Evolutionary conservation across 2,797 vertebrate species (phyloP).

Genomic region (Eospalax fontanierii): DNA sequence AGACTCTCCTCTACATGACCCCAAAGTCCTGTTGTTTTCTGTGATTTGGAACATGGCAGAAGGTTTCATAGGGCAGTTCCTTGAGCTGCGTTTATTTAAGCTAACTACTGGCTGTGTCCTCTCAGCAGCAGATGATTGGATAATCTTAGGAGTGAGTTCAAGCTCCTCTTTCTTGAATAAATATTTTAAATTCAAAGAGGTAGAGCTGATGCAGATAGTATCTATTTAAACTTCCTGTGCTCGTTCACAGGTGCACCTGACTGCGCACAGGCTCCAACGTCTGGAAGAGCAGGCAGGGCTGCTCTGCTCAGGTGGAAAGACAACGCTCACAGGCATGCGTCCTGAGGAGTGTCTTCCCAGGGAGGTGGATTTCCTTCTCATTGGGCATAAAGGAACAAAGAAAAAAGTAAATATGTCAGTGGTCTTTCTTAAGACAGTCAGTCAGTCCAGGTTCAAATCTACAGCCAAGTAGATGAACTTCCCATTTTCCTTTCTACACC

Average conservation of each 20-base stretch:
- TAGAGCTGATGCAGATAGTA: neutral
- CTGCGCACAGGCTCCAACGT: neutral
- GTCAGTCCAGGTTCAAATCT: neutral
- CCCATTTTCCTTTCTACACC: neutral
- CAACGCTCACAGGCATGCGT: neutral
- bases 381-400: neutral
- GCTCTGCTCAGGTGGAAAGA: neutral
- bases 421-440: neutral
- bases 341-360: neutral
- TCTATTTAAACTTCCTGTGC: neutral
- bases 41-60: neutral
- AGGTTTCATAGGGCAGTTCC: neutral
- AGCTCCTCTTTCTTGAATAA: slow-evolving; percentile 53
- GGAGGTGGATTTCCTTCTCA: neutral
- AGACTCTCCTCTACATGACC: neutral
- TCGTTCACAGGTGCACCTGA: neutral
- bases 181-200: slow-evolving; percentile 66
- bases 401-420: neutral
- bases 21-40: neutral
- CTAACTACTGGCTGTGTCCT: neutral
- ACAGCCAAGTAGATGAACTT: neutral
- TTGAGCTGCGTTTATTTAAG: neutral
- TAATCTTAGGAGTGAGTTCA: neutral
- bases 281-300: neutral
- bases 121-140: neutral